These are phyloP conservation scores for Ptilodon capucinus DNA, from an alignment of 2,888 invertebrate genomes.

Conservation along the genomic window DNA sequence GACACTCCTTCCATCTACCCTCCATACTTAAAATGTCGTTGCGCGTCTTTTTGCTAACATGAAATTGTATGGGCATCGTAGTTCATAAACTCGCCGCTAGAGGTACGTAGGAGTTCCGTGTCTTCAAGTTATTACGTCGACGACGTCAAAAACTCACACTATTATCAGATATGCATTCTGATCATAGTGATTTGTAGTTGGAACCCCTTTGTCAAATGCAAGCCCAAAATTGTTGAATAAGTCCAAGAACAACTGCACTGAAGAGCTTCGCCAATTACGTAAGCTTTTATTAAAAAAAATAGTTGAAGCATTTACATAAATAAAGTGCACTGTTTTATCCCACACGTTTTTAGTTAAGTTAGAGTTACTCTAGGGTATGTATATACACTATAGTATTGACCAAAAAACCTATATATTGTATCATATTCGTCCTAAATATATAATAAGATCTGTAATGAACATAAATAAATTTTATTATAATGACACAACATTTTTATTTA, in stretches of 20 bases:
- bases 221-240: too few species aligned
- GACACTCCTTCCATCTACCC: too few species aligned
- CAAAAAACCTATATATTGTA: constrained; percentile 49
- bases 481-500: constrained; percentile 12
- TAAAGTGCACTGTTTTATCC: constrained; percentile 63
- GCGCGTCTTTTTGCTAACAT: too few species aligned
- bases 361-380: constrained; percentile 31
- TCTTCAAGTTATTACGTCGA: too few species aligned
- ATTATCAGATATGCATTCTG: too few species aligned
- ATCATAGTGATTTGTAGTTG: too few species aligned
- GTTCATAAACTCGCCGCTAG: too few species aligned
- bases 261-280: constrained; percentile 20
- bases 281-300: constrained; percentile 29
- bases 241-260: background rate
- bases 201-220: too few species aligned
- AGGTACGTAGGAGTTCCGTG: too few species aligned
- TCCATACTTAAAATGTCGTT: too few species aligned
- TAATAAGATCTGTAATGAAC: constrained; percentile 45
- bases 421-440: constrained; percentile 43
- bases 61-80: too few species aligned
- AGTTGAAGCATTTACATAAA: constrained; percentile 56
- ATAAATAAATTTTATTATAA: constrained; percentile 51
- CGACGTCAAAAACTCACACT: too few species aligned
- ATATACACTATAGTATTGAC: constrained; percentile 47
- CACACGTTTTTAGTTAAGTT: constrained; percentile 52